Percentiles rank a stretch among this genome's conserved stretches.
Evolutionary conservation across 1,140 invertebrate species (phyloP).

Genomic region (Drosophila nasuta): DNA sequence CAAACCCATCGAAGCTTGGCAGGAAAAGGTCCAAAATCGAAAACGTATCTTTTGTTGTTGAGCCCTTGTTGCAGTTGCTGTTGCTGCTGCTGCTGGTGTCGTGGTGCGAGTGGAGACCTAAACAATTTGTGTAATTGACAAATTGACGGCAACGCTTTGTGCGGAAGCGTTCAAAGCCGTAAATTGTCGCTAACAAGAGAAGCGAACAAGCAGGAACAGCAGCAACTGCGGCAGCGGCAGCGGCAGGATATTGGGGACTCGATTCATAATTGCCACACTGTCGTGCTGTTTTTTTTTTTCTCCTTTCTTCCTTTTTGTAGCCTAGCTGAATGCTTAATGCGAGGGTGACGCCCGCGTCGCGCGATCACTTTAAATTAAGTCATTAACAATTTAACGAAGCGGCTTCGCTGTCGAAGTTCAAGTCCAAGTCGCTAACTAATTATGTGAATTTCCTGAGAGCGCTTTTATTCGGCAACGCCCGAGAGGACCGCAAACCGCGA

Average conservation of each 20-base stretch:
- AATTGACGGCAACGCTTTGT: constrained; percentile 83
- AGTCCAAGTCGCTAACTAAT: constrained; percentile 72
- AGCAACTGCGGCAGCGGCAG: constrained; percentile 28
- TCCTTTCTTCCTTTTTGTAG: not conserved
- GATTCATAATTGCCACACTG: constrained; percentile 61
- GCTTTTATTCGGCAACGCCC: constrained; percentile 55
- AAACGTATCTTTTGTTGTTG: constrained; percentile 44
- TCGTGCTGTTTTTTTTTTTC: no score
- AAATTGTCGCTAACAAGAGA: constrained; percentile 83
- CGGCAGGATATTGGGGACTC: constrained; percentile 64
- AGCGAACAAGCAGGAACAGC: constrained; percentile 34
- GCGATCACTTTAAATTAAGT: constrained; percentile 79
- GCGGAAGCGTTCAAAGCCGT: constrained; percentile 81
- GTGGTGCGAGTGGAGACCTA: constrained; percentile 50
- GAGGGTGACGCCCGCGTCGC: constrained; percentile 61
- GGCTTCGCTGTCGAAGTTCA: constrained; percentile 36
- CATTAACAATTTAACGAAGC: constrained; percentile 82
- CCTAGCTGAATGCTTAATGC: constrained; percentile 29
- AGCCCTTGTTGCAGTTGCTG: constrained; percentile 17
- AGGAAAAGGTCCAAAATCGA: constrained; percentile 55
- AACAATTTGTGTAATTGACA: constrained; percentile 85
- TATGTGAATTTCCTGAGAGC: constrained; percentile 79
- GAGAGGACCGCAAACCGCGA: not conserved
- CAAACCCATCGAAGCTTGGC: constrained; percentile 46
- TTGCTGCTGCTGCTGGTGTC: constrained; percentile 32